These are phyloP conservation scores for Chironomus tentans DNA, from an alignment of 2,888 invertebrate species.

Conservation along the genomic window DNA sequence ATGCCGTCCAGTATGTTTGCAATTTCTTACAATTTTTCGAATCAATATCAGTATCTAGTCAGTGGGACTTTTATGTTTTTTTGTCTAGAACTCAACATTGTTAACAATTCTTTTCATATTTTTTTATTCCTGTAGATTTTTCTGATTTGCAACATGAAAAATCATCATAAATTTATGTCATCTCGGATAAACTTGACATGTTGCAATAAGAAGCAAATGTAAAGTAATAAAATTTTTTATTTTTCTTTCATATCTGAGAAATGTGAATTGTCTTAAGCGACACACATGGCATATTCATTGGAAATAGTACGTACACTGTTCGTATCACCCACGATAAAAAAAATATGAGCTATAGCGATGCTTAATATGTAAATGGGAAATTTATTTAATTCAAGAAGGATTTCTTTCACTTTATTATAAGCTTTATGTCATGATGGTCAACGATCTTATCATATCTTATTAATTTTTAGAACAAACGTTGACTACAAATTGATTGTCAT, in stretches of 20 bases:
- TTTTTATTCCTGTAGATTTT: not conserved
- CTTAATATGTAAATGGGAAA: conserved; percentile 8
- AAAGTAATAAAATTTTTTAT: no score
- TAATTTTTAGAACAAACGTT: no score
- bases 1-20: no score
- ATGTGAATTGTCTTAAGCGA: not conserved
- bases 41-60: no score
- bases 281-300: not conserved
- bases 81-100: no score
- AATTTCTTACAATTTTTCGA: no score
- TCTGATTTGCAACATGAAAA: conserved; percentile 21
- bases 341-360: not conserved
- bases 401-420: not conserved
- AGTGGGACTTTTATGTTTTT: no score
- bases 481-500: not conserved
- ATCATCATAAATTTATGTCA: conserved; percentile 24
- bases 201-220: not conserved
- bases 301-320: conserved; percentile 7
- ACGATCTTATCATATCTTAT: no score
- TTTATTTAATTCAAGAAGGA: conserved; percentile 16
- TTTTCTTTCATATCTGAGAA: no score
- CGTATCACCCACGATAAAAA: conserved; percentile 2
- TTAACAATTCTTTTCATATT: not conserved
- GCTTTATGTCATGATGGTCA: not conserved
- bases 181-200: conserved; percentile 7